These are phyloP conservation scores for Rhopalosiphum padi DNA, from an alignment of 1,140 invertebrate genomes.

Conservation along the genomic window DNA sequence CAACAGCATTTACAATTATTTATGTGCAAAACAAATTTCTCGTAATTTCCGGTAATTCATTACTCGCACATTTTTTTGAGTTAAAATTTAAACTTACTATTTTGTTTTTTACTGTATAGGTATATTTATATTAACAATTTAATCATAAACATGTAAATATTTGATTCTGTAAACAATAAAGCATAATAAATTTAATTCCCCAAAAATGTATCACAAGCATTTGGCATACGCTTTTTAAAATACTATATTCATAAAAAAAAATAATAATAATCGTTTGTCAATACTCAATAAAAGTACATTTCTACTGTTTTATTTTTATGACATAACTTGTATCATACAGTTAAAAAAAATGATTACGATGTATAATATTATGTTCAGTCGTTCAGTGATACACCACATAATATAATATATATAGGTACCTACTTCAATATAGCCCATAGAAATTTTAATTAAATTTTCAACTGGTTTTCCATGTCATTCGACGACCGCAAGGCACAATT, in stretches of 20 bases:
- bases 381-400: background rate
- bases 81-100: background rate
- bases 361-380: background rate
- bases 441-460: conserved; percentile 30
- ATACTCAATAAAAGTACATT: background rate
- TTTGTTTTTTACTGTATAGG: no score
- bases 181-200: background rate
- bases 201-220: no score
- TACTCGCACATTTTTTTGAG: background rate
- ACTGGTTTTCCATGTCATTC: background rate
- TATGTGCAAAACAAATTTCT: no score
- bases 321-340: background rate
- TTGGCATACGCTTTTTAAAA: no score
- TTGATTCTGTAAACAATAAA: background rate
- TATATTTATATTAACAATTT: no score
- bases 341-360: background rate
- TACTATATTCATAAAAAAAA: background rate
- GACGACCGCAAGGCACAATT: background rate
- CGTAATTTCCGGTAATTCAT: background rate
- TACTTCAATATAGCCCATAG: background rate
- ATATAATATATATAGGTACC: background rate
- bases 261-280: background rate
- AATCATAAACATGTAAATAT: no score
- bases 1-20: no score
- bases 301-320: background rate